Evolutionary conservation across 2,113 vertebrate genomes (phyloP), one percentile per base, ranked within the genome.

Genomic region (Acanthisitta chloris): DNA sequence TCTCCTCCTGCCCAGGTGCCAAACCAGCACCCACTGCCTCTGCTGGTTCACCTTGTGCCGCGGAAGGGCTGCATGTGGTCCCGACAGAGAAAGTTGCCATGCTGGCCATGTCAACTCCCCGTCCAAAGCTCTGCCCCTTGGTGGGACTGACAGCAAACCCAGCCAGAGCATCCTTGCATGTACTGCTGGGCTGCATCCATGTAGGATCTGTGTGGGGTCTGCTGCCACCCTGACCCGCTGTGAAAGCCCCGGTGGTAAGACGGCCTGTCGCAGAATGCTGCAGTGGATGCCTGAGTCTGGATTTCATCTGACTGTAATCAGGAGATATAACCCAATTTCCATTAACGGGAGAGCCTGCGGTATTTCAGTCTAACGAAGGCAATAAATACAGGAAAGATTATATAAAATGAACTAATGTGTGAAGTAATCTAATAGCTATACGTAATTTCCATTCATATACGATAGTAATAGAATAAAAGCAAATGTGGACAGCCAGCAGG

Each of bases 351-450:
- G 54, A 81, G 90, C 90, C 96, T 94, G 88, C 10, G 5, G 92
- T 95, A 86, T 88, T 83, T 88, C 43, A 34, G 82, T 45, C 94
- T 93, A 93, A 93, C 45, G 10, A 96, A 96, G 88, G 96, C 90
- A 81, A 76, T 95, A 93, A 95, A 95, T 94, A 90, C 51, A 78
- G 93, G 94, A 86, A 90, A 88, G 92, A 81, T 92, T 90, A 88
- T 86, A 94, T 66, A 67, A 96, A 95, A 78, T 88, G 79, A 88
- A 91, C 79, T 94, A 96, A 94, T 94, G 71, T 94, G 82, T 88
- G 90, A 95, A 96, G 67, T 96, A 95, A 96, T 96, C 92, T 83
- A 94, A 91, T 96, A 90, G 82, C 79, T 88, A 29, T 86, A 90
- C 0, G 4, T 85, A 92, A 94, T 94, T 97, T 77, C 48, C 55